Evolutionary conservation across 1,140 invertebrate genomes (phyloP), one percentile per base, ranked within the genome.

Genomic region (Zaprionus gabonicus): DNA sequence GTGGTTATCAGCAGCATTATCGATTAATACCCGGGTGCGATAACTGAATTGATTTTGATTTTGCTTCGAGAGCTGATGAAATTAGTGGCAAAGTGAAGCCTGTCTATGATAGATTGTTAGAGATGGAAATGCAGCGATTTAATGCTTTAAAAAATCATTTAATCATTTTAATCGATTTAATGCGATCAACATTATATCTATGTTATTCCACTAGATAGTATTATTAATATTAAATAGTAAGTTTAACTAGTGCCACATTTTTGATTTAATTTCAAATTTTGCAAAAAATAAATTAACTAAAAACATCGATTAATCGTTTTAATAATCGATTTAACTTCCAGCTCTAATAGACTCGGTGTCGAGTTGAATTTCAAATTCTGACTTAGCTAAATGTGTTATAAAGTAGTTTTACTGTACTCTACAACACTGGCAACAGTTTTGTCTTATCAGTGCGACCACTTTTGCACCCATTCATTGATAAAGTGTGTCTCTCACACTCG

Each of bases 401-500:
- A 5, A 4, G 1, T 23, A 13, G 46, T 51, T 51, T 25, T 4
- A 51, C 46, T 51, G 46, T 51, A 20, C 44, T 20, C 7, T 20
- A 20, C 46, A 49, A 12, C n/a, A 49, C 31, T 34, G 9, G 46
- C 46, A 34, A 34, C 31, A 34, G 31, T 3, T 34, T 3, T 10
- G 9, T 36, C 73, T 85, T 84, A 84, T 84, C 82, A 56, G 23
- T n/a, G 60, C 49, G 7, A 46, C 60, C 57, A 68, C 31, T 66
- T 84, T 85, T 84, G 78, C 66, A 75, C 82, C 65, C 70, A 68
- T 84, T 84, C 82, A 84, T 84, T 84, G 82, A 84, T 84, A 84
- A 85, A 57, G 25, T 57, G 5, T 46, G 27, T 60, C 31, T 34
- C 9, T 31, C 31, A 10, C 9, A 10, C 1, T 34, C 1, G 58